phyloP scores from a whole-genome alignment of 2,797 vertebrate species.

The Enteromius radiatus region DNA sequence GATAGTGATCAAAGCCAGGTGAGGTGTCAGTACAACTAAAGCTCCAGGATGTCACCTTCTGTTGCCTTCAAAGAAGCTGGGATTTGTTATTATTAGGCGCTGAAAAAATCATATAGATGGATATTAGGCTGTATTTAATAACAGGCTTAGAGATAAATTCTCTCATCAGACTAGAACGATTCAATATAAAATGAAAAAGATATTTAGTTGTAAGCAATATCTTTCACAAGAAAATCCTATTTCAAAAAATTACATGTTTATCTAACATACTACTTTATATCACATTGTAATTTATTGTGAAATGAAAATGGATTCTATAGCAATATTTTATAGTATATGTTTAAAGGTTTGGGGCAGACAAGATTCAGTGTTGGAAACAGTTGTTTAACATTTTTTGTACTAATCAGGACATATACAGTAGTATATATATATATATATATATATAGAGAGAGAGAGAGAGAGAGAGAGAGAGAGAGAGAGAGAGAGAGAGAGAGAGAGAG shows the following conservation, averaged over 20 bases:
- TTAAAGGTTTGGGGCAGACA: no score
- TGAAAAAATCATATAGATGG: background rate
- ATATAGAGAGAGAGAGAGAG: no score
- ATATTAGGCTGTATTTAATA: background rate
- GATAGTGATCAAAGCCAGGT: background rate
- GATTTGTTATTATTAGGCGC: no score
- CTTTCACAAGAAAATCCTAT: background rate
- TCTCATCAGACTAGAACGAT: background rate
- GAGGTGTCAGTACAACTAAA: slow-evolving; percentile 4
- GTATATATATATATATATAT: no score
- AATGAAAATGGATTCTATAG: background rate
- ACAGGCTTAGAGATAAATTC: background rate
- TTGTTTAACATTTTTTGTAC: no score
- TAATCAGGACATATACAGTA: no score
- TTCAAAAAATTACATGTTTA: background rate
- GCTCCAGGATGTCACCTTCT: background rate
- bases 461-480: no score
- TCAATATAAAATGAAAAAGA: background rate
- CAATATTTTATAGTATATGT: background rate
- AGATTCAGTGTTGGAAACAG: no score
- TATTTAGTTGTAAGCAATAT: background rate
- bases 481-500: no score
- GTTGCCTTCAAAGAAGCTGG: background rate
- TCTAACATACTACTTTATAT: background rate
- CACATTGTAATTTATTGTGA: no score